Evolutionary conservation across 2,797 vertebrate species (phyloP).

Genomic region (Liparis tanakae): DNA sequence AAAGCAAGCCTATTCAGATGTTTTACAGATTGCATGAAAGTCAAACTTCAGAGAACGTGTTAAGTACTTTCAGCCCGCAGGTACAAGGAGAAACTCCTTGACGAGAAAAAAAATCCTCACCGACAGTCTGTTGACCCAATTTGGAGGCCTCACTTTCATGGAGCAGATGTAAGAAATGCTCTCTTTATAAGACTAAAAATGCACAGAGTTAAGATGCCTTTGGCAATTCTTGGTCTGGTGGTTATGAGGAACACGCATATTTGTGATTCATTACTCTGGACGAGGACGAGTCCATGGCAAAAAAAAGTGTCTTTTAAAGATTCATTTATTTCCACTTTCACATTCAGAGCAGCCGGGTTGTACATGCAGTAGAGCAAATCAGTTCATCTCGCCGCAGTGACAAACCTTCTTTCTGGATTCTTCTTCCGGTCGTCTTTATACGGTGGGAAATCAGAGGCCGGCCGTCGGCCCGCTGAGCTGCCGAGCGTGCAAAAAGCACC

Average conservation of each 20-base stretch:
- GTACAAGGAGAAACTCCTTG: conserved; percentile 65
- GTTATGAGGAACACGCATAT: conserved; percentile 49
- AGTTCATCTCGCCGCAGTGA: conserved; percentile 69
- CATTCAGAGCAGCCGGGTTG: conserved; percentile 53
- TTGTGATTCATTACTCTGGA: conserved; percentile 59
- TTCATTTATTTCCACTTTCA: conserved; percentile 69
- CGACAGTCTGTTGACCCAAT: conserved; percentile 70
- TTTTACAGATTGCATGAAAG: conserved; percentile 65
- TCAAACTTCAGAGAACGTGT: conserved; percentile 69
- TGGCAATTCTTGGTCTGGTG: conserved; percentile 37
- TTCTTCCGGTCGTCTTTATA: conserved; percentile 61
- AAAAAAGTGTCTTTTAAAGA: conserved; percentile 59
- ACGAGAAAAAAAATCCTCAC: conserved; percentile 32
- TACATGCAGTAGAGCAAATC: conserved; percentile 63
- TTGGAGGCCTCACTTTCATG: conserved; percentile 48
- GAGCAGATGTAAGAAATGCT: conserved; percentile 53
- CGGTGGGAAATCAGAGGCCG: conserved; percentile 48
- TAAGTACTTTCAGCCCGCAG: conserved; percentile 66
- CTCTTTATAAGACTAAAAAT: conserved; percentile 50
- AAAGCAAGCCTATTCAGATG: conserved; percentile 49
- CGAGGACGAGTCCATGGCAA: conserved; percentile 41
- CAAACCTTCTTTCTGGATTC: conserved; percentile 73
- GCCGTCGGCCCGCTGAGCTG: conserved; percentile 53
- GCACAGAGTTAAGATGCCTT: conserved; percentile 47
- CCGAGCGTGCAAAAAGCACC: conserved; percentile 40